Evolutionary conservation across 2,113 vertebrate genomes (phyloP).

Genomic region (Trogon melanurus): DNA sequence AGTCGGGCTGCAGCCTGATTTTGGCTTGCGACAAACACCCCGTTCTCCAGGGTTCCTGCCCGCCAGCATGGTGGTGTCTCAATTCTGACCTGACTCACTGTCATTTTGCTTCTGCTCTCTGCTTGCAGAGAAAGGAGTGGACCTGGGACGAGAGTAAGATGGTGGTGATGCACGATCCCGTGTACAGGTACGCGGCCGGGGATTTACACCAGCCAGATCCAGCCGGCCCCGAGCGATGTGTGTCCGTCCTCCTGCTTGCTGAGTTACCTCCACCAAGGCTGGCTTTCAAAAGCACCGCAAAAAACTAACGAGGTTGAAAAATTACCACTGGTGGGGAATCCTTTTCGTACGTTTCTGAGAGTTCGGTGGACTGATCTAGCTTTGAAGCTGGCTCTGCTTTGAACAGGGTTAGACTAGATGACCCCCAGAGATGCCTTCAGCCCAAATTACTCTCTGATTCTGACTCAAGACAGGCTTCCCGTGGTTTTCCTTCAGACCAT

Average conservation of each 20-base stretch:
- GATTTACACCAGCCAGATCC: neutral
- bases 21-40: neutral
- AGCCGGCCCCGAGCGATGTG: rapidly evolving
- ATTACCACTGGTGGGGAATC: neutral
- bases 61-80: neutral
- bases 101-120: neutral
- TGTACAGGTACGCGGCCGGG: constrained; percentile 78
- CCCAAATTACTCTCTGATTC: neutral
- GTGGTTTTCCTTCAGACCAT: neutral
- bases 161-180: constrained; percentile 85
- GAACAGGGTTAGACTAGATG: neutral
- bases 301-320: neutral
- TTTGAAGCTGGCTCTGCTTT: constrained; percentile 41
- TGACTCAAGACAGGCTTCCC: neutral
- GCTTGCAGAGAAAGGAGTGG: constrained; percentile 86
- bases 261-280: neutral
- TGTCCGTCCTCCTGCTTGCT: neutral
- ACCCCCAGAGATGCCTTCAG: neutral
- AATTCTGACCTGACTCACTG: neutral
- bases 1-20: neutral
- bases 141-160: constrained; percentile 85
- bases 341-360: neutral
- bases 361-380: neutral
- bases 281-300: neutral
- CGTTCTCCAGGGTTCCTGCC: neutral